Evolutionary conservation across 2,888 invertebrate genomes (phyloP), one percentile per base, ranked within the genome.

Genomic region (Ophion slaviceki): DNA sequence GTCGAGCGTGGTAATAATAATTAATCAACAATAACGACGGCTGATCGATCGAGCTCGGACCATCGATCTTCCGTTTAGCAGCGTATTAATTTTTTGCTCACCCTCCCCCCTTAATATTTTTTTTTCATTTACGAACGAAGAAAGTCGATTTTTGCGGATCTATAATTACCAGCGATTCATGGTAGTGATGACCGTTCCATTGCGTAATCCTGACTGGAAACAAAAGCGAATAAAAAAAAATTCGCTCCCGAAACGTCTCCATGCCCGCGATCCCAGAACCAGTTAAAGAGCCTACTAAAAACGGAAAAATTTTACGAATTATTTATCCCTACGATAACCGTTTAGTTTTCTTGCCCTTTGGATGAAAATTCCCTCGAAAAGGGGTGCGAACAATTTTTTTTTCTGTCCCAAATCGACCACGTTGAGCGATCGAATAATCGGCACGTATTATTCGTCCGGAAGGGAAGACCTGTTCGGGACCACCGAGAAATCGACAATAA

Each of bases 1-100:
- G 17, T 17, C 53, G 53, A 53, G 14, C 11, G 11, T 53, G 5
- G 53, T 17, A 17, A 53, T 66, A 47, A 76, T 66, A 47, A 76
- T 32, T 36, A 20, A 53, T 53, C 40, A 71, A 36, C 47, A 76
- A 71, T 62, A 70, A 67, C 32, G 57, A 64, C 24, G 24, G 59
- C 32, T 45, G 53, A 82, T 82, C 45, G 59, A 40, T 82, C 45
- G 59, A 40, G 8, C 20, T 45, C 57, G 36, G 57, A 24, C 24
- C 45, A 78, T 82, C 76, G 28, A 82, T 82, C 76, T 76, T 76
- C 36, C 36, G 40, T 67, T 81, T 62, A 81, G 47, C 45, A 59
- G n/a, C 68, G 11, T 72, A 59, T 45, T 57, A 45, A 24, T 71
- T 74, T 53, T 64, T 53, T 57, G n/a, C 14, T n/a, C 62, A 3